Conservation (phyloP, 64 coral and sea anemone genomes). For the Hydrozoanthus tunicans region DNA sequence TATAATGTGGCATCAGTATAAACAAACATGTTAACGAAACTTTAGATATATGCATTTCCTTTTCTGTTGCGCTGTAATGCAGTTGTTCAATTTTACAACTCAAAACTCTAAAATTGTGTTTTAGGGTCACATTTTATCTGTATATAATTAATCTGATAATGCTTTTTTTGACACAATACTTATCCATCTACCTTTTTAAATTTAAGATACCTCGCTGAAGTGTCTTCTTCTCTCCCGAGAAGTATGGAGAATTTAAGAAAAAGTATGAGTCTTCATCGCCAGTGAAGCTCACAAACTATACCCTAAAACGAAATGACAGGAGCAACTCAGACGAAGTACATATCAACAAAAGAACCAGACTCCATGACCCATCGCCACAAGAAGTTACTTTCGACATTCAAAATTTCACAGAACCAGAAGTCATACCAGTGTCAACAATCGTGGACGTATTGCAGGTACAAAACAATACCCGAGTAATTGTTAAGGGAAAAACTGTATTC, state of each 20-base stretch:
- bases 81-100: not conserved
- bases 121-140: not conserved
- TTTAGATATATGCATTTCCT: not conserved
- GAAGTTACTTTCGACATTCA: conserved; percentile 41
- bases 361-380: conserved; percentile 24
- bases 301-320: conserved; percentile 23
- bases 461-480: conserved; percentile 19
- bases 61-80: not conserved
- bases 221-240: conserved; percentile 53
- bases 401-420: not conserved
- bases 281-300: conserved; percentile 54
- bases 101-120: not conserved
- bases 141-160: not conserved
- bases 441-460: not conserved
- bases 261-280: conserved; percentile 43
- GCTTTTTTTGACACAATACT: not conserved
- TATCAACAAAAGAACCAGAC: conserved; percentile 65
- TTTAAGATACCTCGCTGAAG: conserved; percentile 18
- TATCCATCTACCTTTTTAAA: not conserved
- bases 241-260: conserved; percentile 27
- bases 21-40: not conserved
- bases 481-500: conserved; percentile 28
- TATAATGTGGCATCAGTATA: no score
- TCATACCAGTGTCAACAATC: conserved; percentile 11
- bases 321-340: conserved; percentile 44